Evolutionary conservation across 2,888 invertebrate genomes (phyloP).

Genomic region (Mactromeris polynyma): DNA sequence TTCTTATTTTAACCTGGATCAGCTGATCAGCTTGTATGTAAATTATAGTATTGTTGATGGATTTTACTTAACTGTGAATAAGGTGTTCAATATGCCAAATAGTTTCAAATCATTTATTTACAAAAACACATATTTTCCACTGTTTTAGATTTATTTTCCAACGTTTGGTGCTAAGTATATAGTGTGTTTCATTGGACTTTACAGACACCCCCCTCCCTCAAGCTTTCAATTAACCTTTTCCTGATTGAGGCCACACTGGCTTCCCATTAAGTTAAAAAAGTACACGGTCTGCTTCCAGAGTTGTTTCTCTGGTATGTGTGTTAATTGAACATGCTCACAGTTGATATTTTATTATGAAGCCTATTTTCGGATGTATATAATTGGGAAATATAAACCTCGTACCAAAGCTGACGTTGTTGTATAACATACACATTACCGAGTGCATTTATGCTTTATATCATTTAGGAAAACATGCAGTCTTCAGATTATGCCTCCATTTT

Average conservation of each 20-base stretch:
- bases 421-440: neutral
- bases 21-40: too few species aligned
- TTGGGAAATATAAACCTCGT: neutral
- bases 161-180: neutral
- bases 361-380: neutral
- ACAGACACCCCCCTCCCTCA: neutral
- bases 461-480: neutral
- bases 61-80: too few species aligned
- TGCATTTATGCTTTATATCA: neutral
- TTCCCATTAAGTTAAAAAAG: neutral
- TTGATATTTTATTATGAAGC: neutral
- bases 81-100: too few species aligned
- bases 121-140: too few species aligned
- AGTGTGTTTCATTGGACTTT: neutral
- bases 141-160: too few species aligned
- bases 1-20: too few species aligned
- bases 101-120: neutral
- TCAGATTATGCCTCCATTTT: neutral
- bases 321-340: neutral
- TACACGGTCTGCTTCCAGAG: neutral
- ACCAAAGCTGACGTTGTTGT: neutral
- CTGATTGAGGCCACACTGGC: neutral
- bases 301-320: neutral
- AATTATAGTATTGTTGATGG: too few species aligned
- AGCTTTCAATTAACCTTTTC: neutral